These are phyloP conservation scores for Diploscapter pachys DNA, from an alignment of 1,140 invertebrate species.

Conservation along the genomic window DNA sequence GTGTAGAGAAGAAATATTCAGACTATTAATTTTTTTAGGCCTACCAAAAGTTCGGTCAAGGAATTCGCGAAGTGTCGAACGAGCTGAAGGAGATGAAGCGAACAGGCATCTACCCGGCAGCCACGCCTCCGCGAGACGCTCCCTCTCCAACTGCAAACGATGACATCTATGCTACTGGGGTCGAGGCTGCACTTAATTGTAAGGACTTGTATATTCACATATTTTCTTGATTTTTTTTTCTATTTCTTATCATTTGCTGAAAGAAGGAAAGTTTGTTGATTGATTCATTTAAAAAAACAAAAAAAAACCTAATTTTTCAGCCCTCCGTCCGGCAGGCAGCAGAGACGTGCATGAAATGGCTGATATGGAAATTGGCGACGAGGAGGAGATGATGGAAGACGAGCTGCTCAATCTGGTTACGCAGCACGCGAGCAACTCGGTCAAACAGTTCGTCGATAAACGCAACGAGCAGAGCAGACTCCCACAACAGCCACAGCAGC, in stretches of 20 bases:
- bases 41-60: constrained; percentile 1
- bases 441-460: constrained; percentile 12
- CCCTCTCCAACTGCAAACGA: constrained; percentile 43
- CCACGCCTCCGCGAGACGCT: constrained; percentile 44
- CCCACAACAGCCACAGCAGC: constrained; percentile 13
- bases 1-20: too few relatives aligned
- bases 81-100: constrained; percentile 20
- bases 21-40: not conserved
- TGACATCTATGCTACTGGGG: constrained; percentile 36
- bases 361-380: constrained; percentile 54
- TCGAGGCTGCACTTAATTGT: constrained; percentile 13
- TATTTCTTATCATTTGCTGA: too few relatives aligned
- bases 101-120: constrained; percentile 35
- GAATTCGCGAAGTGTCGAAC: constrained; percentile 9
- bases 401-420: constrained; percentile 7
- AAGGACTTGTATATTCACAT: not conserved
- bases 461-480: not conserved
- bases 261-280: too few relatives aligned
- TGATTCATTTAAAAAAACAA: too few relatives aligned
- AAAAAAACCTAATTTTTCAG: not conserved
- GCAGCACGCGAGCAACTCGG: constrained; percentile 13
- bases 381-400: constrained; percentile 33
- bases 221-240: not conserved
- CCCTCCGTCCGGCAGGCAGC: not conserved
- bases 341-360: constrained; percentile 15